These are phyloP conservation scores for Noctilio leporinus DNA, from an alignment of 2,113 vertebrate genomes.

Conservation along the genomic window DNA sequence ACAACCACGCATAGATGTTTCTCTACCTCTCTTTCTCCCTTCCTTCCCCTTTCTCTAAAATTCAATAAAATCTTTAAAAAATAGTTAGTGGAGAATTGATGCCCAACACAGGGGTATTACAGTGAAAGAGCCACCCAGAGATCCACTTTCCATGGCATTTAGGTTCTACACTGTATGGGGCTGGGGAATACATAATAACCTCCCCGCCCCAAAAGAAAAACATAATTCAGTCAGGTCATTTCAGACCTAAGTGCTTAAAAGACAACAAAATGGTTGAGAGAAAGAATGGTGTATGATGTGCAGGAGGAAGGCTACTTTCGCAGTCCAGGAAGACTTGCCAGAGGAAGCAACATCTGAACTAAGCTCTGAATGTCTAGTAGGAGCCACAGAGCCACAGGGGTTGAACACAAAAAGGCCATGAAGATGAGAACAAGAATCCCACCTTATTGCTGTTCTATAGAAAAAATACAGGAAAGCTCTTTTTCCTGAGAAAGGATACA, in stretches of 20 bases:
- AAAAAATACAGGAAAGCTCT: neutral
- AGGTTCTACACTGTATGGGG: neutral
- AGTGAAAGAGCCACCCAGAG: neutral
- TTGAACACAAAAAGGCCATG: neutral
- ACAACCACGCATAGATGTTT: no score
- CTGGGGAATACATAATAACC: neutral
- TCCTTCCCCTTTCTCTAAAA: no score
- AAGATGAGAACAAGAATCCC: neutral
- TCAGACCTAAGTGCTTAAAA: neutral
- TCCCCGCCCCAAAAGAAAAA: no score
- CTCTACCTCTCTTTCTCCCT: no score
- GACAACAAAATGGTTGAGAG: neutral
- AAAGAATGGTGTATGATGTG: neutral
- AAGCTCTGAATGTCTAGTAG: neutral
- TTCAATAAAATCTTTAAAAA: neutral
- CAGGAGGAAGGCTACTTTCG: neutral
- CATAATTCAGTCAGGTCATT: neutral
- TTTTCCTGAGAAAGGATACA: neutral
- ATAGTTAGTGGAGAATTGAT: neutral
- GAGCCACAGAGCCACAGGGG: neutral
- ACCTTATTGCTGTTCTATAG: neutral
- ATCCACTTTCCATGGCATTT: neutral
- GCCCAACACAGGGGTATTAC: neutral
- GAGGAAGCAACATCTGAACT: neutral
- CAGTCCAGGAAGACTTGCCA: neutral